phyloP scores from a whole-genome alignment of 1,140 invertebrate genomes.

The Hetaerina americana region DNA sequence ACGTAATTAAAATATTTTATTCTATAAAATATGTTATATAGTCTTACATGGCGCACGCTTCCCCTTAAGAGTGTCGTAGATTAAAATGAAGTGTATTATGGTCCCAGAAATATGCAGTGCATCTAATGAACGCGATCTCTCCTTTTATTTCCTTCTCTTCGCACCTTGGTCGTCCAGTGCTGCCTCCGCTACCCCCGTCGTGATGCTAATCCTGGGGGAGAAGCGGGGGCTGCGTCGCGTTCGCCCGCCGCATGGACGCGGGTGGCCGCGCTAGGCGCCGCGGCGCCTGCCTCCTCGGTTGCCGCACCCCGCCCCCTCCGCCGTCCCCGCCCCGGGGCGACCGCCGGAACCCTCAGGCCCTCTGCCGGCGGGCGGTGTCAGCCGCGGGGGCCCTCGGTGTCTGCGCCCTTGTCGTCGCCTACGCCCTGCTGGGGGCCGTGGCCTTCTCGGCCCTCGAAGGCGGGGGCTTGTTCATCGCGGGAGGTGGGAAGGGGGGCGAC shows the following conservation, averaged over 20 bases:
- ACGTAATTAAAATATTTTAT: too few relatives aligned
- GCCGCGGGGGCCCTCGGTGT: conserved; percentile 43
- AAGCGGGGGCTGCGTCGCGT: not conserved
- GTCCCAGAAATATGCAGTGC: too few relatives aligned
- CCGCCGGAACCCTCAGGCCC: conserved; percentile 31
- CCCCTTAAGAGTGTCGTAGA: too few relatives aligned
- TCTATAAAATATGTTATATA: too few relatives aligned
- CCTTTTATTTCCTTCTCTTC: too few relatives aligned
- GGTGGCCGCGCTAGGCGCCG: conserved; percentile 19
- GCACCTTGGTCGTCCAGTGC: too few relatives aligned
- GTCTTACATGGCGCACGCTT: too few relatives aligned
- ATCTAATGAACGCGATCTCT: too few relatives aligned
- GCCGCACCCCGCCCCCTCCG: conserved; percentile 16
- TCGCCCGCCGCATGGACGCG: not conserved
- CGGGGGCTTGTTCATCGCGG: too few relatives aligned
- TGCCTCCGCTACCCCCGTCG: not conserved
- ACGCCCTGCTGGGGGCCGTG: conserved; percentile 82
- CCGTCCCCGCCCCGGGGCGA: conserved; percentile 26
- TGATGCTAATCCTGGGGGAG: not conserved
- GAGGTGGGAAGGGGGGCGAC: conserved; percentile 26
- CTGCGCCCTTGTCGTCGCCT: conserved; percentile 72
- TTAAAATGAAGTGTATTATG: too few relatives aligned
- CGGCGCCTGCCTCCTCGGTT: conserved; percentile 12
- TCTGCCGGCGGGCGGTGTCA: conserved; percentile 27
- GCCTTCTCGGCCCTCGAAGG: conserved; percentile 82